These are phyloP conservation scores for Drosophila quadrilineata DNA, from an alignment of 1,140 invertebrate genomes.

Conservation along the genomic window DNA sequence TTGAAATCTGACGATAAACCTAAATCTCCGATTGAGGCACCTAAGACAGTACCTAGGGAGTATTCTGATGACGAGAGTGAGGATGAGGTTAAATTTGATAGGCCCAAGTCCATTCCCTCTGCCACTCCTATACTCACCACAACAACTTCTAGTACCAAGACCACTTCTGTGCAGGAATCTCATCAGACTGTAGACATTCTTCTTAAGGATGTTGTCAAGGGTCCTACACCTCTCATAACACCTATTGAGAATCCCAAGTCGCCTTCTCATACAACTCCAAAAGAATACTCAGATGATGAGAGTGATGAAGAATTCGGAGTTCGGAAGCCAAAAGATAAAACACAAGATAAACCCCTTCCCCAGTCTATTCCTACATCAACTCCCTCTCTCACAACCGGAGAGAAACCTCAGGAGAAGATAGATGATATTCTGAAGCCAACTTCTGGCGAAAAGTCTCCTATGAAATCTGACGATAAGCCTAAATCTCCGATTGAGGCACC, in stretches of 20 bases:
- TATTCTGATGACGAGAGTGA: conserved; percentile 1
- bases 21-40: background rate
- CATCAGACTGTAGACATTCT: background rate
- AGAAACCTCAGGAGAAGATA: background rate
- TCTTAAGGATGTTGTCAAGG: background rate
- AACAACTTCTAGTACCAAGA: background rate
- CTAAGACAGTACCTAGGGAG: background rate
- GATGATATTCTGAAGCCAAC: conserved; percentile 5
- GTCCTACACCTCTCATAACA: background rate
- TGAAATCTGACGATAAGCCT: conserved; percentile 14
- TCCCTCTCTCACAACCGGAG: background rate
- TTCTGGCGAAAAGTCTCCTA: too few species aligned
- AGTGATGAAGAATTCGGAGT: conserved; percentile 8
- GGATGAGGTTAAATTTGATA: background rate
- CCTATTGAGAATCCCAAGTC: background rate
- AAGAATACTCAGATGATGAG: background rate
- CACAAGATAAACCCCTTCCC: too few species aligned
- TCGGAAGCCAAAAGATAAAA: conserved; percentile 5
- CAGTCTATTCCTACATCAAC: background rate
- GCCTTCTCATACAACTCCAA: background rate
- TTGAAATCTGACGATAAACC: background rate
- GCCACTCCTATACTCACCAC: background rate
- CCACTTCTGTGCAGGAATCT: background rate
- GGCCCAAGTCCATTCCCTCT: background rate
- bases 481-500: background rate